phyloP scores from a whole-genome alignment of 2,797 vertebrate genomes.

The Acridotheres tristis region DNA sequence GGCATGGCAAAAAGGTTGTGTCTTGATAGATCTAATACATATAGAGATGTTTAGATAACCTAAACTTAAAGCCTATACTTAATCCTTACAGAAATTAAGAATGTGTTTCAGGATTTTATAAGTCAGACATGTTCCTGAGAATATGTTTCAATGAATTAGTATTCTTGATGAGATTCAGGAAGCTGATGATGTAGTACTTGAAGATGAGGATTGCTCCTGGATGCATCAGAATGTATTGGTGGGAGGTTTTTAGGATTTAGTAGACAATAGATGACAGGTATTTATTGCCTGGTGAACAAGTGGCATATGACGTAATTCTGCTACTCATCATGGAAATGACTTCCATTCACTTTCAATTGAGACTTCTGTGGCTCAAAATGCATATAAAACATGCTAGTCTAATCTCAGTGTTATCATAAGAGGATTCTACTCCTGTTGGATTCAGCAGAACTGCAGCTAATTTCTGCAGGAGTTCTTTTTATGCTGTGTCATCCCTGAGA shows the following conservation, averaged over 20 bases:
- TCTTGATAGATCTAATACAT: neutral
- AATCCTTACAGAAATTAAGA: neutral
- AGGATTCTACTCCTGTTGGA: neutral
- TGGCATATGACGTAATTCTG: neutral
- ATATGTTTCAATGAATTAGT: neutral
- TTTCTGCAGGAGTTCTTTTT: neutral
- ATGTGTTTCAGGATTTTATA: neutral
- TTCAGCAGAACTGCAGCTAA: neutral
- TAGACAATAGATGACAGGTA: neutral
- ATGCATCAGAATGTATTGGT: neutral
- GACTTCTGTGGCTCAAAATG: neutral
- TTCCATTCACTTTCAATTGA: neutral
- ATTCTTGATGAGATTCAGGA: neutral
- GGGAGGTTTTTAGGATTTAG: neutral
- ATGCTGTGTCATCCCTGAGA: constrained; percentile 2
- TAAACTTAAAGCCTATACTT: neutral
- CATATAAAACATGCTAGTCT: neutral
- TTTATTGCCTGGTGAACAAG: neutral
- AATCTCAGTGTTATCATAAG: neutral
- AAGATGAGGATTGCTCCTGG: neutral
- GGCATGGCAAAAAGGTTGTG: neutral
- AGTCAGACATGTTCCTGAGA: neutral
- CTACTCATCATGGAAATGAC: neutral
- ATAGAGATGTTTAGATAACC: neutral
- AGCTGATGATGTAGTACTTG: neutral